Base-by-base conservation (phyloP, 92 coral and sea anemone species). In the Pocillopora meandrina region DNA sequence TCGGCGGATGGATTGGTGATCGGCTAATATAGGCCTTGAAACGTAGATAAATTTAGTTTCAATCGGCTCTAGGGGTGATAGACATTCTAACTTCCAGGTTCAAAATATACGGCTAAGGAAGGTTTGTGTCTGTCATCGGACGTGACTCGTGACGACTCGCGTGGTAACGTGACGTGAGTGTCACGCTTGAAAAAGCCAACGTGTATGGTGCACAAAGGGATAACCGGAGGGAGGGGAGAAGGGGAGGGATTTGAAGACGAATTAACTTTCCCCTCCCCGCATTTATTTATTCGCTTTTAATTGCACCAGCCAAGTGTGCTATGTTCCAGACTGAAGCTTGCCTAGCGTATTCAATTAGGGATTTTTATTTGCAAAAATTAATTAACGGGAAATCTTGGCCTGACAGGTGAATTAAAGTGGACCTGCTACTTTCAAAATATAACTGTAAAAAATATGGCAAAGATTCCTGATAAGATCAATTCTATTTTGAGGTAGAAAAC, bases 321-420 rank as follows among this genome's bases (percentile, higher is more conserved):
- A 60, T 76, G 2, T 23, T 57, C 42, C 14, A n/a, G 35, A 19
- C n/a, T 61, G 17, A 34, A 47, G 14, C 7, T 47, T 0, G 71
- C 12, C 65, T 17, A 69, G 66, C 36, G 63, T 57, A 12, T 19
- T 14, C 52, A 68, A 17, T 15, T 69, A 56, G 56, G 17, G 35
- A 56, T 56, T 2, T 31, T 23, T 23, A 12, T 16, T 56, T 69
- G 2, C 10, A 7, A 69, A 69, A 69, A 68, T 18, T n/a, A 64
- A 16, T 35, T 61, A 35, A 80, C 57, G 75, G 84, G 69, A 80
- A 80, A 69, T 31, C 84, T 80, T 10, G 84, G 75, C 11, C 64
- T 80, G 75, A 7, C 67, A 34, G 84, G 84, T 80, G 67, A 65
- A 58, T 67, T 66, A 11, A 12, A 35, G 33, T 3, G 16, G 1